Percentiles rank a stretch among this genome's conserved stretches.
These are phyloP conservation scores for Darevskia mixta DNA, from an alignment of 2,797 vertebrate genomes.

Conservation along the genomic window DNA sequence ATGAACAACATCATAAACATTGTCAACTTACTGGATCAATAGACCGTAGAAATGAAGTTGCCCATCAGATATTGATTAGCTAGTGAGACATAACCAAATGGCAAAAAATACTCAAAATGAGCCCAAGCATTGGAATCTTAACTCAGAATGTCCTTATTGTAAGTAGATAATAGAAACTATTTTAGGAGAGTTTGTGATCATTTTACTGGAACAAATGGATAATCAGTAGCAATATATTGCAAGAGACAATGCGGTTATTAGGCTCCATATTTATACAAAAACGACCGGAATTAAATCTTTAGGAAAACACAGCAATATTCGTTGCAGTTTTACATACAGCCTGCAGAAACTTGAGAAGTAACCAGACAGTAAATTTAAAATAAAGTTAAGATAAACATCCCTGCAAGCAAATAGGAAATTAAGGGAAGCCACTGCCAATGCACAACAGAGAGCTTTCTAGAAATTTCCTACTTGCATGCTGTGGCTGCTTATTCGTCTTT, in stretches of 20 bases:
- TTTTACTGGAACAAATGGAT: constrained; percentile 28
- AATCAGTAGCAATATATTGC: constrained; percentile 13
- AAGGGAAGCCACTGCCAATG: not conserved
- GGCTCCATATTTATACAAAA: constrained; percentile 19
- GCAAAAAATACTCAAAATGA: constrained; percentile 17
- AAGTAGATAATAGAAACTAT: constrained; percentile 27
- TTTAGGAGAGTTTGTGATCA: constrained; percentile 16
- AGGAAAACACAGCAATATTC: not conserved
- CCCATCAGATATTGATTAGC: constrained; percentile 35
- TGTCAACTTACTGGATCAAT: constrained; percentile 29
- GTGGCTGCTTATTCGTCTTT: not conserved
- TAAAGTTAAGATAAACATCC: constrained; percentile 12
- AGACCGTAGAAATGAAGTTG: constrained; percentile 31
- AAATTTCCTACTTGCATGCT: constrained; percentile 35
- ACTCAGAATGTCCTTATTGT: constrained; percentile 30
- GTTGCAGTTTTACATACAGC: constrained; percentile 7
- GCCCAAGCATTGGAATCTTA: constrained; percentile 9
- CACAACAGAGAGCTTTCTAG: constrained; percentile 17
- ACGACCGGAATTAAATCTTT: constrained; percentile 9
- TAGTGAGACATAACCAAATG: constrained; percentile 13
- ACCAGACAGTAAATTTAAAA: constrained; percentile 15
- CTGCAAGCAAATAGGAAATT: not conserved
- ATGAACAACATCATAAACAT: constrained; percentile 28
- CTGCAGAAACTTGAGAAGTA: constrained; percentile 8
- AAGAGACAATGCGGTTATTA: constrained; percentile 12